Evolutionary conservation across 2,113 vertebrate species (phyloP), one percentile per base, ranked within the genome.

Genomic region (Aptenodytes forsteri): DNA sequence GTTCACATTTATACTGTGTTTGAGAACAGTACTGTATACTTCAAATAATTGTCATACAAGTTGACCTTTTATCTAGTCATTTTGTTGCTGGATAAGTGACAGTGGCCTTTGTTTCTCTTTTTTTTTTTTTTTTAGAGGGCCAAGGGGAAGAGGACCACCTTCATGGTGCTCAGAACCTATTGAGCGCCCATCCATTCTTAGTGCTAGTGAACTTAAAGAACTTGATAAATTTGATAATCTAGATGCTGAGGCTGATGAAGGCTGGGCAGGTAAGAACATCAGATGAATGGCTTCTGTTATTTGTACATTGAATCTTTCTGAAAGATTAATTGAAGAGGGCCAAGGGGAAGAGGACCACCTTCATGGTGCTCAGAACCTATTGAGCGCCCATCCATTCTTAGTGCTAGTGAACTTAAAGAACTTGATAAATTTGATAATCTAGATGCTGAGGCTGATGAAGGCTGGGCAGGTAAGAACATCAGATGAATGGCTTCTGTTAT

Each of bases 191-290:
- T 99, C 99, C 44, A 99, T 99, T 82, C 98, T 99, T 62, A 99
- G 99, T 91, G 99, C 99, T 36, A 99, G 98, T 30, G 99, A 99
- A 81, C 98, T 99, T 27, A 99, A 99, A 93, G 99, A 99, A 95
- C 98, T 99, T 42, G 99, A 99, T 97, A 98, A 98, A 96, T 99
- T 99, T 75, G 99, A 99, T 98, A 99, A 99, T 91, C 97, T 99
- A 20, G 99, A 99, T 98, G 99, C 99, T 11, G 99, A 99, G 83
- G 98, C 99, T 6, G 99, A 99, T 97, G 99, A 99, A 93, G 99
- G 99, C 89, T 99, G 99, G 99, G 99, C 99, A 97, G 99, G 99
- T 99, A 92, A 97, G 98, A 96, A 40, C 30, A 47, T 73, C 36
- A 47, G 32, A 42, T 21, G 62, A 42, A 65, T 50, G 52, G 44